Evolutionary conservation across 2,797 vertebrate genomes (phyloP).

Genomic region (Vireo griseus): DNA sequence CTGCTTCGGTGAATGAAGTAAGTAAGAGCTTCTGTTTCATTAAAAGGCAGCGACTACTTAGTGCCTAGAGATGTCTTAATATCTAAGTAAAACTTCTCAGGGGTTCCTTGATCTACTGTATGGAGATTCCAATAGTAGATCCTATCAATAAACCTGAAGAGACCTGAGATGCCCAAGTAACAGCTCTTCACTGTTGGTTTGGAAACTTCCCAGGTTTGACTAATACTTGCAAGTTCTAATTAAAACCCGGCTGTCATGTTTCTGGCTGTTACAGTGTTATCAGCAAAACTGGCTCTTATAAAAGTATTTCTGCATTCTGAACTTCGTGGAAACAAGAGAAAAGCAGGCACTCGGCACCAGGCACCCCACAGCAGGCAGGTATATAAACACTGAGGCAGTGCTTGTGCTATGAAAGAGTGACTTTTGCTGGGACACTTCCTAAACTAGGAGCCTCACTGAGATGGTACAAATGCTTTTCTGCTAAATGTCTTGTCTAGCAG

Average conservation of each 20-base stretch:
- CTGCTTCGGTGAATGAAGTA: conserved; percentile 84
- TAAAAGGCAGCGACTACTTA: neutral
- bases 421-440: neutral
- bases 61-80: neutral
- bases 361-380: neutral
- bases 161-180: neutral
- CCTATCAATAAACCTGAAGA: neutral
- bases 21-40: neutral
- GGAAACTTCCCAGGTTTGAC: neutral
- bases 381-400: neutral
- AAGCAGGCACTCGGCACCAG: conserved; percentile 3
- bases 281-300: neutral
- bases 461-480: neutral
- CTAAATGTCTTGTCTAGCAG: neutral
- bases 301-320: neutral
- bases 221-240: neutral
- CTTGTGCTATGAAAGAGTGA: neutral
- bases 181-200: neutral
- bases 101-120: neutral
- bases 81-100: neutral
- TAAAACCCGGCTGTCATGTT: neutral
- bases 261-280: neutral
- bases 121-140: neutral
- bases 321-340: neutral
- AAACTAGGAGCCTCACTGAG: neutral